A percentile compares a stretch with the other conserved stretches of the same genome.
phyloP scores from a whole-genome alignment of 2,888 invertebrate species.

The Linyphia triangularis region DNA sequence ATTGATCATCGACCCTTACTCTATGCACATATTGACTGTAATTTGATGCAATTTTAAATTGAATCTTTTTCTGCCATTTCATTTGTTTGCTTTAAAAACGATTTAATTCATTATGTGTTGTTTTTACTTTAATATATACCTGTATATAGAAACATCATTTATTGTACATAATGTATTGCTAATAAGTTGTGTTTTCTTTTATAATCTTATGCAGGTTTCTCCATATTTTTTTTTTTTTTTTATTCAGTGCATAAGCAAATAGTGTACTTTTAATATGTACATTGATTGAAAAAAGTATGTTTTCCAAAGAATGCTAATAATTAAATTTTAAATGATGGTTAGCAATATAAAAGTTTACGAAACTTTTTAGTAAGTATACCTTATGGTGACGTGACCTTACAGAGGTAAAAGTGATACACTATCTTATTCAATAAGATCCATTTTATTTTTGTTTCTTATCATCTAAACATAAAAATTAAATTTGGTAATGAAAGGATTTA shows the following conservation, averaged over 20 bases:
- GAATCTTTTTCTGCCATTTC: slow-evolving; percentile 18
- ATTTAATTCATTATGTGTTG: slow-evolving; percentile 38
- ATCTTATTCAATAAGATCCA: too few species aligned
- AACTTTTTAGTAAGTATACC: too few species aligned
- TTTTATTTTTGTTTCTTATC: too few species aligned
- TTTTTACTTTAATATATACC: slow-evolving; percentile 56
- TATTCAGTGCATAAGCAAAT: background rate
- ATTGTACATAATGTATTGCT: slow-evolving; percentile 51
- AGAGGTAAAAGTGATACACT: too few species aligned
- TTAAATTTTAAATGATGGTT: background rate
- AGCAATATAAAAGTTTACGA: too few species aligned
- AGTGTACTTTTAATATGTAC: background rate
- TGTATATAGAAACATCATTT: slow-evolving; percentile 68
- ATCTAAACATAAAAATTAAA: too few species aligned
- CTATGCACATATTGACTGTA: slow-evolving; percentile 30
- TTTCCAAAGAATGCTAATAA: background rate
- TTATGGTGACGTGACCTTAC: too few species aligned
- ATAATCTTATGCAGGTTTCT: slow-evolving; percentile 35
- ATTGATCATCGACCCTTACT: slow-evolving; percentile 20
- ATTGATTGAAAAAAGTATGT: too few species aligned
- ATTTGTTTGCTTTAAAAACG: background rate
- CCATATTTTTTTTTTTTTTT: background rate
- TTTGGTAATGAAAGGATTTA: too few species aligned
- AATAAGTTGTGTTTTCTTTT: slow-evolving; percentile 27
- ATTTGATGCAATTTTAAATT: slow-evolving; percentile 27